Conservation (phyloP, 1,140 invertebrate species). For the Diuraphis noxia region DNA sequence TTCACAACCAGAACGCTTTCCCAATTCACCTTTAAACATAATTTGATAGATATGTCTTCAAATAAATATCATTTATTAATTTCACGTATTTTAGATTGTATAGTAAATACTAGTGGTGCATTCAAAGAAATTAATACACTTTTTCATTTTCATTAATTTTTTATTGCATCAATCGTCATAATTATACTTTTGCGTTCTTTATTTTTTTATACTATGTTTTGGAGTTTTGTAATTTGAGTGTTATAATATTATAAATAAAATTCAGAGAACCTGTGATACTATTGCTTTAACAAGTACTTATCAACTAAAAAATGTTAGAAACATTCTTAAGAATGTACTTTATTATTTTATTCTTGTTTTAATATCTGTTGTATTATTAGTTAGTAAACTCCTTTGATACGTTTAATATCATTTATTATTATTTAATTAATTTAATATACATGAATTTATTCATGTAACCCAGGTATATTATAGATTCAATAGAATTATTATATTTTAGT, state of each 20-base stretch:
- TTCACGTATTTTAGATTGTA: background rate
- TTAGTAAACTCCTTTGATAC: too few species aligned
- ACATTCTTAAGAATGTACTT: background rate
- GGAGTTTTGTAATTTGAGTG: background rate
- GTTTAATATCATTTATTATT: too few species aligned
- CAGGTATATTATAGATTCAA: too few species aligned
- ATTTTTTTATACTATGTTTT: background rate
- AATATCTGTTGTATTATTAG: too few species aligned
- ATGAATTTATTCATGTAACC: too few species aligned
- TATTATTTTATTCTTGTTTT: too few species aligned
- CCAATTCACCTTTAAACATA: background rate
- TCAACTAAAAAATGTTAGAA: background rate
- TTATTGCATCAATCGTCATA: background rate
- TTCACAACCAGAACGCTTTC: background rate
- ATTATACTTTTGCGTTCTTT: background rate
- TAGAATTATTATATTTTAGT: too few species aligned
- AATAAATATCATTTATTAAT: background rate
- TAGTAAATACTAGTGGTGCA: too few species aligned
- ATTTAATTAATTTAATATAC: too few species aligned
- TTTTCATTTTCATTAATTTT: background rate
- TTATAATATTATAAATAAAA: background rate
- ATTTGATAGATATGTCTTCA: background rate
- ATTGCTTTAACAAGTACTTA: background rate
- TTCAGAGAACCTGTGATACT: background rate
- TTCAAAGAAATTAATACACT: background rate